Evolutionary conservation across 2,797 vertebrate genomes (phyloP).

Genomic region (Myoxocephalus aenaeus): DNA sequence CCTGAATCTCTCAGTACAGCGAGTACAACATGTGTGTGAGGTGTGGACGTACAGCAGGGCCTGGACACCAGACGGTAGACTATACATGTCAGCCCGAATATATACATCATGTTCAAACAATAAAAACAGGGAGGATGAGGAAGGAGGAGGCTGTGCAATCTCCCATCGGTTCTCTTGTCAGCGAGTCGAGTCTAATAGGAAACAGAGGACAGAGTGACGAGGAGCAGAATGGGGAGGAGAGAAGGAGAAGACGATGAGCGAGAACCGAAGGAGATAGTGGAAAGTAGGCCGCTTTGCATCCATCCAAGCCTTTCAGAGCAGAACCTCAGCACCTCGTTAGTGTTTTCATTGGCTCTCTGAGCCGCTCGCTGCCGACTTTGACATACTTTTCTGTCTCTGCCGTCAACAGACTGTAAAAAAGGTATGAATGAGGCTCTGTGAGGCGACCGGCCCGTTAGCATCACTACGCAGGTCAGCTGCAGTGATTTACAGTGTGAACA

Average conservation of each 20-base stretch:
- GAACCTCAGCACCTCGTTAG: conserved; percentile 28
- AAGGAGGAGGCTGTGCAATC: conserved; percentile 8
- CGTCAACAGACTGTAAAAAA: conserved; percentile 51
- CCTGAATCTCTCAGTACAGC: conserved; percentile 10
- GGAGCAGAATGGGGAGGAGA: conserved; percentile 24
- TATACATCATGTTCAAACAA: conserved; percentile 58
- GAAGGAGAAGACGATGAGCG: not conserved
- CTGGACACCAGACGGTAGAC: conserved; percentile 52
- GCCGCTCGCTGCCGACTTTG: conserved; percentile 18
- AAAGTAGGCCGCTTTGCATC: conserved; percentile 13
- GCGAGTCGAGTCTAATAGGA: conserved; percentile 30
- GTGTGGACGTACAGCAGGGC: conserved; percentile 37
- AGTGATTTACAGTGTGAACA: not conserved
- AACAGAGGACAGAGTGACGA: conserved; percentile 34
- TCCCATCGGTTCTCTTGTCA: conserved; percentile 25
- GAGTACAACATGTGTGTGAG: conserved; percentile 8
- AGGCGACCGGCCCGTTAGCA: conserved; percentile 23
- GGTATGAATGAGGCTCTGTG: conserved; percentile 54
- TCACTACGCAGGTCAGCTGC: not conserved
- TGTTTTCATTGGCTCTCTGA: conserved; percentile 55
- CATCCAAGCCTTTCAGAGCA: conserved; percentile 43
- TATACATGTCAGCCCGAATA: conserved; percentile 65
- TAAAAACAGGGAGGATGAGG: conserved; percentile 19
- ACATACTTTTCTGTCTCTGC: conserved; percentile 40
- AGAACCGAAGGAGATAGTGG: conserved; percentile 18